A percentile compares a stretch with the other conserved stretches of the same genome.
Conservation (phyloP, 2,888 invertebrate species). For the Rhorus exstirpatorius region DNA sequence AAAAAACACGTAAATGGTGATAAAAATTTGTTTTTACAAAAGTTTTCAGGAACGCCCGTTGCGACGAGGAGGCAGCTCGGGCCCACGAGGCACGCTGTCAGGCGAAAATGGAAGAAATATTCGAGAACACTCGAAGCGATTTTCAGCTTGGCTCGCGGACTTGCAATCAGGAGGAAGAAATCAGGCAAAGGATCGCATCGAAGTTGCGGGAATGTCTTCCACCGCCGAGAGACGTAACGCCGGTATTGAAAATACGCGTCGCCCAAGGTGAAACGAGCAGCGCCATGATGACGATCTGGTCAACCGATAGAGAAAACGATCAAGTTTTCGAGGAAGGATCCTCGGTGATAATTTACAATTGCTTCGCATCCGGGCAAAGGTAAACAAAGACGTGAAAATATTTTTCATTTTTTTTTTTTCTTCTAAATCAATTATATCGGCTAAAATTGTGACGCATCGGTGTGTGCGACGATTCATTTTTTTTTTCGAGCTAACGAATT, state of each 20-base stretch:
- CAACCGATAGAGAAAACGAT: constrained; percentile 85
- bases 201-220: constrained; percentile 78
- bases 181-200: constrained; percentile 73
- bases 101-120: constrained; percentile 78
- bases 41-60: constrained; percentile 82
- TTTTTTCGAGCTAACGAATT: too few species aligned
- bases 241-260: constrained; percentile 86
- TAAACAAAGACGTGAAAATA: constrained; percentile 77
- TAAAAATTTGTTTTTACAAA: neutral
- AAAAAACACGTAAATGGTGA: too few species aligned
- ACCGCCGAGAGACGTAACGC: constrained; percentile 83
- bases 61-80: constrained; percentile 82
- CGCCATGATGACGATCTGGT: constrained; percentile 90
- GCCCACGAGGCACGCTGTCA: constrained; percentile 78
- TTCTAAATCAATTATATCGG: neutral
- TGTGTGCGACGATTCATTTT: neutral
- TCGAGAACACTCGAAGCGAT: constrained; percentile 77
- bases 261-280: constrained; percentile 85
- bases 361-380: constrained; percentile 87
- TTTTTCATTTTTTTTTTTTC: neutral
- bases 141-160: constrained; percentile 71
- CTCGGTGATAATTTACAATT: constrained; percentile 86
- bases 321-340: constrained; percentile 64
- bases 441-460: neutral
- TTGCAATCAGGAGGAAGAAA: constrained; percentile 74